Evolutionary conservation across 2,888 invertebrate genomes (phyloP).

Genomic region (Anoplius nigerrimus): DNA sequence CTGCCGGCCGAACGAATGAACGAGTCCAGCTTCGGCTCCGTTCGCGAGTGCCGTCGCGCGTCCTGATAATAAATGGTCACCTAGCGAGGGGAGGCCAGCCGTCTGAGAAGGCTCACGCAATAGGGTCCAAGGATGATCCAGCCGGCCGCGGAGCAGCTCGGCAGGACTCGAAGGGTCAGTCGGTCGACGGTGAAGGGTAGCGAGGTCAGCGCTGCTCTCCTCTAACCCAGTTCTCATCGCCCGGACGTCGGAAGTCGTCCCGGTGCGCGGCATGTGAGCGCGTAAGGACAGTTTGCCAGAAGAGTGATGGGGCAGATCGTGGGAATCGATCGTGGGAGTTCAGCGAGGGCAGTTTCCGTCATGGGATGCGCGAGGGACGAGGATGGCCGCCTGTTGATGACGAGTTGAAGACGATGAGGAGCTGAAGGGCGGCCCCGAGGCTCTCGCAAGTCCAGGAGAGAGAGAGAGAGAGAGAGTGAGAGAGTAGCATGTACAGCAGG

Average conservation of each 20-base stretch:
- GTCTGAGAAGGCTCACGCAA: too few relatives aligned
- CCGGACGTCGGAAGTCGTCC: background rate
- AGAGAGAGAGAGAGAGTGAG: background rate
- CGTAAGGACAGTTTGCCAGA: background rate
- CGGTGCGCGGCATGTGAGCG: background rate
- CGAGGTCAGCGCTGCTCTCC: too few relatives aligned
- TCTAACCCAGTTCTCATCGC: too few relatives aligned
- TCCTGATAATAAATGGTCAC: constrained; percentile 47
- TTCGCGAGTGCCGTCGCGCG: constrained; percentile 7
- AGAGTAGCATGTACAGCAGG: constrained; percentile 50
- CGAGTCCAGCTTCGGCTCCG: constrained; percentile 9
- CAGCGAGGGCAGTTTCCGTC: too few relatives aligned
- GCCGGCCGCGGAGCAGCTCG: too few relatives aligned
- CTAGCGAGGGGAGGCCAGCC: constrained; percentile 11
- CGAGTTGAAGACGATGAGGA: background rate
- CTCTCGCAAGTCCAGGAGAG: background rate
- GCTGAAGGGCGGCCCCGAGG: constrained; percentile 17
- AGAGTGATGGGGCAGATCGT: background rate
- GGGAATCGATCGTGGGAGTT: too few relatives aligned
- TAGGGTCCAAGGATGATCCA: background rate
- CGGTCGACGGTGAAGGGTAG: constrained; percentile 9
- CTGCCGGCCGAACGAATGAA: constrained; percentile 10
- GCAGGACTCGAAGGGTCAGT: too few relatives aligned
- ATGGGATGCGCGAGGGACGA: background rate
- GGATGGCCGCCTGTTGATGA: background rate